These are phyloP conservation scores for Lagothrix lagotricha DNA, from an alignment of 2,797 vertebrate genomes.

Conservation along the genomic window DNA sequence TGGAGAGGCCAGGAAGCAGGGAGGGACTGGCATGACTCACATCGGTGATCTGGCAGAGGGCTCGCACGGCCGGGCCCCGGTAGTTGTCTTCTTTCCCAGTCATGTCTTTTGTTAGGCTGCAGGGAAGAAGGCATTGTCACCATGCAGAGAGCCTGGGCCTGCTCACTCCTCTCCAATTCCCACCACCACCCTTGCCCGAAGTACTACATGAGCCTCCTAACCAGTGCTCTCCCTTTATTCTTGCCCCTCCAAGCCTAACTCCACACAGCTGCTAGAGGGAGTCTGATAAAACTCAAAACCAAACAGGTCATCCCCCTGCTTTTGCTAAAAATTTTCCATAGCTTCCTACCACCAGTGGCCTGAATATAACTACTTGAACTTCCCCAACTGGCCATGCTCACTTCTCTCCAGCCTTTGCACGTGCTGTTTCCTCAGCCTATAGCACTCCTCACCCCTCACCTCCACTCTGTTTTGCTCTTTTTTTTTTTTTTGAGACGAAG, in stretches of 20 bases:
- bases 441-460: not conserved
- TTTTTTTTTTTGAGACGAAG: not conserved
- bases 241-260: not conserved
- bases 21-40: slow-evolving; percentile 80
- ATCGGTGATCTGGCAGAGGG: slow-evolving; percentile 89
- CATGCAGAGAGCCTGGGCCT: not conserved
- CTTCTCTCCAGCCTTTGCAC: not conserved
- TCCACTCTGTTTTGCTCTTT: not conserved
- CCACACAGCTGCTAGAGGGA: not conserved
- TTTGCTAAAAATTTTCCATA: not conserved
- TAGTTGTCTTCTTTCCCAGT: slow-evolving; percentile 90
- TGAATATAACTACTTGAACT: not conserved
- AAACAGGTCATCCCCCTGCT: not conserved
- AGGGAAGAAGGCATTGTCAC: slow-evolving; percentile 19
- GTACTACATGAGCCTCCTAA: not conserved
- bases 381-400: not conserved
- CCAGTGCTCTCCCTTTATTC: not conserved
- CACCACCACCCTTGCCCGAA: not conserved
- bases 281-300: not conserved
- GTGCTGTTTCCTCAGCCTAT: not conserved
- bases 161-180: not conserved
- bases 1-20: not conserved
- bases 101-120: slow-evolving; percentile 90
- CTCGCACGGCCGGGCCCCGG: slow-evolving; percentile 87
- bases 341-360: not conserved